Evolutionary conservation across 2,113 vertebrate genomes (phyloP).

Genomic region (Mastomys coucha): DNA sequence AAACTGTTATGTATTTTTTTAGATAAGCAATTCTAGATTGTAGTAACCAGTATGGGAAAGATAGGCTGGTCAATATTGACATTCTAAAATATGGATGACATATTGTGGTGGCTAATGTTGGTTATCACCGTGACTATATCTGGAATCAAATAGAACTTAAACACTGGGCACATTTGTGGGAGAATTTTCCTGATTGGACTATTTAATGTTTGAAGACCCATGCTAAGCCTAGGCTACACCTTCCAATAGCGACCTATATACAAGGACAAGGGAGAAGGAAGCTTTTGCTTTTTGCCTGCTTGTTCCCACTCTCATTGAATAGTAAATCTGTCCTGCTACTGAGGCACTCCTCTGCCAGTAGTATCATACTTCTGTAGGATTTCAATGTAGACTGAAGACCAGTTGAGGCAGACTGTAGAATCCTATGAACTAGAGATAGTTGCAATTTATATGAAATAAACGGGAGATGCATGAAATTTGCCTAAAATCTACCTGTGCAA

Average conservation of each 20-base stretch:
- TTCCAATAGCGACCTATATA: not conserved
- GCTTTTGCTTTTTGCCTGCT: not conserved
- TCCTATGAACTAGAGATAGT: not conserved
- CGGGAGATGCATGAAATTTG: not conserved
- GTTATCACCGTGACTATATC: not conserved
- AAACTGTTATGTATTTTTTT: not conserved
- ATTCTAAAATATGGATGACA: slow-evolving; percentile 3
- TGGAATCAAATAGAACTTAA: not conserved
- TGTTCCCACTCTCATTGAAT: not conserved
- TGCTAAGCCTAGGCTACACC: not conserved
- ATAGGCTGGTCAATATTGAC: not conserved
- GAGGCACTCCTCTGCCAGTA: no score
- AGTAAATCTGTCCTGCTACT: not conserved
- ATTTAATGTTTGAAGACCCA: not conserved
- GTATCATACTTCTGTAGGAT: not conserved
- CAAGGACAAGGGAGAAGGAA: not conserved
- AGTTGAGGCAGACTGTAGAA: not conserved
- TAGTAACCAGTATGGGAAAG: not conserved
- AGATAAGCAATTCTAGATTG: not conserved
- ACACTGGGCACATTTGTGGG: not conserved
- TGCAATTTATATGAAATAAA: not conserved
- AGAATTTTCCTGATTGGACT: not conserved
- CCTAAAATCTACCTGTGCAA: not conserved
- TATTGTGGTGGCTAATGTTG: not conserved
- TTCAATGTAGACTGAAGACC: not conserved